Evolutionary conservation across 1,140 invertebrate species (phyloP).

Genomic region (Alviniconcha marisindica): DNA sequence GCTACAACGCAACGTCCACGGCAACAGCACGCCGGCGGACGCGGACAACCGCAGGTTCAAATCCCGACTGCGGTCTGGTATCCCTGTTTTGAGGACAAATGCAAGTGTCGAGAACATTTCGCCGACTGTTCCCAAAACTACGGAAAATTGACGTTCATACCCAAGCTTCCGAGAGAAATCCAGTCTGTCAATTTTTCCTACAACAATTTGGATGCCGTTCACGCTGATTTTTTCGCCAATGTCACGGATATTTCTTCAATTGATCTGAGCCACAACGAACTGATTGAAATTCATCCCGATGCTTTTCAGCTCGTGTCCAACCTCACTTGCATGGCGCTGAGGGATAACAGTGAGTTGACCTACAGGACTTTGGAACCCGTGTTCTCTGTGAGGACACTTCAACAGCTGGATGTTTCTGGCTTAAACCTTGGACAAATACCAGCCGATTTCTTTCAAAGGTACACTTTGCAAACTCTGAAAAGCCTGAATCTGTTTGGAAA

Average conservation of each 20-base stretch:
- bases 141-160: neutral
- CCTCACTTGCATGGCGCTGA: neutral
- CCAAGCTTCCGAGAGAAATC: neutral
- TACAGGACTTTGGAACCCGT: neutral
- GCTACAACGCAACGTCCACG: too few relatives aligned
- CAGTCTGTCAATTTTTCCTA: neutral
- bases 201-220: neutral
- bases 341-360: neutral
- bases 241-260: neutral
- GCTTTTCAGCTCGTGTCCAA: neutral
- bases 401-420: neutral
- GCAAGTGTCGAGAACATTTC: neutral
- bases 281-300: neutral
- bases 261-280: neutral
- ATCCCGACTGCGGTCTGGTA: neutral
- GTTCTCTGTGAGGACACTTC: neutral
- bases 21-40: too few relatives aligned
- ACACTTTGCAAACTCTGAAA: neutral
- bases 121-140: slow-evolving; percentile 19
- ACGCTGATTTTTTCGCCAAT: neutral
- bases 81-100: neutral
- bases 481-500: neutral
- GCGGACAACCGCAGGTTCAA: too few relatives aligned
- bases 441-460: neutral
- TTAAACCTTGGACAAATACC: neutral